These are phyloP conservation scores for Orthonyx spaldingii DNA, from an alignment of 2,113 vertebrate species.

Conservation along the genomic window DNA sequence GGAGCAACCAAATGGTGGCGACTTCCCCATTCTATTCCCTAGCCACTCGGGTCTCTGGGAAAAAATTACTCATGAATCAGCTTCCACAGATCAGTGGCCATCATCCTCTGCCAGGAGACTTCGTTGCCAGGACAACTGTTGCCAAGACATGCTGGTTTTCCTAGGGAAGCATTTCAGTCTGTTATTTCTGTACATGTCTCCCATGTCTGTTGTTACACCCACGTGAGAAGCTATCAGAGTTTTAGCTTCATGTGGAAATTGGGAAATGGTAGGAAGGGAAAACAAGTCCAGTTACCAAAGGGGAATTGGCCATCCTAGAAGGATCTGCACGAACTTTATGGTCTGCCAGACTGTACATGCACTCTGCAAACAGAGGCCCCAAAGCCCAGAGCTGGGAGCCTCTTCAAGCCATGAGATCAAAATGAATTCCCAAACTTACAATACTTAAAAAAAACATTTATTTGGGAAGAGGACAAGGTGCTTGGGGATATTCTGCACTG, in stretches of 20 bases:
- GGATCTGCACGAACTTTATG: not conserved
- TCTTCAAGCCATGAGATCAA: not conserved
- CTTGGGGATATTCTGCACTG: not conserved
- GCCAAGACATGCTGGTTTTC: not conserved
- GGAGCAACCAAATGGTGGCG: not conserved
- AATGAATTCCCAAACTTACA: not conserved
- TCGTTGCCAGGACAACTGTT: constrained; percentile 50
- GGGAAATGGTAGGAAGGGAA: not conserved
- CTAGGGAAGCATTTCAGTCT: not conserved
- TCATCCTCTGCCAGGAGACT: not conserved
- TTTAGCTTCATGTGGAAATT: not conserved
- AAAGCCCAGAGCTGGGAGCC: not conserved
- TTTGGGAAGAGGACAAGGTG: not conserved
- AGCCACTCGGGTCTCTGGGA: not conserved
- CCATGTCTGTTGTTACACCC: not conserved
- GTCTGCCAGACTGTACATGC: not conserved
- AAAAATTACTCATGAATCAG: accelerated
- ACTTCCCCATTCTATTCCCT: not conserved
- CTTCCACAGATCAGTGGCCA: not conserved
- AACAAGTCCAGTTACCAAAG: not conserved
- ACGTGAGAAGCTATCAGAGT: not conserved
- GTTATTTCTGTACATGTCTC: not conserved
- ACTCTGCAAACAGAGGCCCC: not conserved
- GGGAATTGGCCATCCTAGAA: not conserved
- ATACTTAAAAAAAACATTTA: not conserved